Percentiles rank a stretch among this genome's conserved stretches.
phyloP scores from a whole-genome alignment of 2,797 vertebrate species.

The Acanthornis magna region DNA sequence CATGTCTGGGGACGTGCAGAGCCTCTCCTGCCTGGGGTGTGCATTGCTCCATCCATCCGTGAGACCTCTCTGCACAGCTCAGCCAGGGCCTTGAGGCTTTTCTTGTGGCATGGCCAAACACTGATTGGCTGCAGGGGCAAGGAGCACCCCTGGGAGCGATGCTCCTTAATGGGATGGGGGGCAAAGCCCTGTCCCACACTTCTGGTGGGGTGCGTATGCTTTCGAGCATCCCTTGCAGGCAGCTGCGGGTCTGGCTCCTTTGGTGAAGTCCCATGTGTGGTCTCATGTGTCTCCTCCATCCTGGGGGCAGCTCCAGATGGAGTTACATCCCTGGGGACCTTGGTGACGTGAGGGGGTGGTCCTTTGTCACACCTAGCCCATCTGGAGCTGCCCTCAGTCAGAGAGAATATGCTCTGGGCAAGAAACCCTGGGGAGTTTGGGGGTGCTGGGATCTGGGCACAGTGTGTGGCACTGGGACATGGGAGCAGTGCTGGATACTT shows the following conservation, averaged over 20 bases:
- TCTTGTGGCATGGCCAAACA: not conserved
- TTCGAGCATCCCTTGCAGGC: not conserved
- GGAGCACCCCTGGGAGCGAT: not conserved
- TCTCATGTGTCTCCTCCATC: not conserved
- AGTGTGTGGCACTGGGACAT: not conserved
- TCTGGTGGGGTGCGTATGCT: rapidly evolving
- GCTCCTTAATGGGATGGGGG: not conserved
- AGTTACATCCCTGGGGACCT: not conserved
- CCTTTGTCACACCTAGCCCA: not conserved
- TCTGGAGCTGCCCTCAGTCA: rapidly evolving
- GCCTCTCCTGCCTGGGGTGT: not conserved
- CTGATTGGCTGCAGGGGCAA: not conserved
- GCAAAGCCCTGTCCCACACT: not conserved
- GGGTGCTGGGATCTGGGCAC: not conserved
- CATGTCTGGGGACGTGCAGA: rapidly evolving
- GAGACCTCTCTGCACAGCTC: not conserved
- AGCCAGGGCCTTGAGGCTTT: not conserved
- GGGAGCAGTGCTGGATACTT: rapidly evolving
- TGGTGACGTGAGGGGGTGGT: not conserved
- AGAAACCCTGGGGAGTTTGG: not conserved
- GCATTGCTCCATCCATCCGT: not conserved
- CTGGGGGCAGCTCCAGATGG: not conserved
- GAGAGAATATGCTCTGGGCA: not conserved
- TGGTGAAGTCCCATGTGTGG: not conserved
- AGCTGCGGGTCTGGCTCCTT: not conserved